phyloP scores from a whole-genome alignment of 2,888 invertebrate genomes.

The Formica aserva region DNA sequence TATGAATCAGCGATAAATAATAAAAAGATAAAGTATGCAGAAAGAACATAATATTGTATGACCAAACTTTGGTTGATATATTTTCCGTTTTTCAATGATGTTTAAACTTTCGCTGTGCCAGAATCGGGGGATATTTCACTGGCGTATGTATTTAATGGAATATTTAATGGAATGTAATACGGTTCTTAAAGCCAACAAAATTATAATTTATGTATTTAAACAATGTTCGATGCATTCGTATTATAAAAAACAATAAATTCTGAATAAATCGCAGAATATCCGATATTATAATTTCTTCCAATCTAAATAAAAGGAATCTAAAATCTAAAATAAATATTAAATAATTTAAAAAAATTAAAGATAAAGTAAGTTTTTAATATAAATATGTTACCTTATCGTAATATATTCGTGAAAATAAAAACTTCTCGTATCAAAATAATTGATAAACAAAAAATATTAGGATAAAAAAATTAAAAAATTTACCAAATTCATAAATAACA shows the following conservation, averaged over 20 bases:
- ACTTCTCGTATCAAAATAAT: neutral
- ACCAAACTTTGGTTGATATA: neutral
- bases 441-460: neutral
- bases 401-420: neutral
- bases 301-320: neutral
- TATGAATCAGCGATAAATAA: slow-evolving; percentile 13
- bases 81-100: slow-evolving; percentile 1
- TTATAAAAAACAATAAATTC: slow-evolving; percentile 23
- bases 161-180: slow-evolving; percentile 48
- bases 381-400: neutral
- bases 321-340: too few relatives aligned
- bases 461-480: neutral
- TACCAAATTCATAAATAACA: neutral
- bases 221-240: slow-evolving; percentile 11
- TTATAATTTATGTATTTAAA: slow-evolving; percentile 40
- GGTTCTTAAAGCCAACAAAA: slow-evolving; percentile 44
- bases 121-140: slow-evolving; percentile 9
- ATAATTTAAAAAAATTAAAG: neutral
- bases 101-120: neutral
- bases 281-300: slow-evolving; percentile 28
- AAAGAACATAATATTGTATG: neutral
- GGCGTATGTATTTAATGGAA: neutral
- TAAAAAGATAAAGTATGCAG: neutral
- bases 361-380: neutral
- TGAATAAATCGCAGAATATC: slow-evolving; percentile 18